Evolutionary conservation across 2,113 vertebrate genomes (phyloP).

Genomic region (Lophotis ruficrista): DNA sequence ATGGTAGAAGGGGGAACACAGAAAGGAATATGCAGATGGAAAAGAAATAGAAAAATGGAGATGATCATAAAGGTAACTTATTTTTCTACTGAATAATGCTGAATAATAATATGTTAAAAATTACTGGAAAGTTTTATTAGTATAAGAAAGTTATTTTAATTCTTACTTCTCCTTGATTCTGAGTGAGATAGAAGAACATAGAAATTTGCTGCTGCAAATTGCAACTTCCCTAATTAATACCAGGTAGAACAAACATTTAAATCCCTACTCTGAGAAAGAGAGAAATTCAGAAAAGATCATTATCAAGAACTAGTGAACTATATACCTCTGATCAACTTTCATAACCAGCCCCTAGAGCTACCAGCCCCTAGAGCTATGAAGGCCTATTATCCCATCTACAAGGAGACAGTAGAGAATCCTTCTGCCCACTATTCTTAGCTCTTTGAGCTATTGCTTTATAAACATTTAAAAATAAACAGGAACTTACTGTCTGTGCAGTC

Average conservation of each 20-base stretch:
- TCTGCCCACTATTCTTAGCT: neutral
- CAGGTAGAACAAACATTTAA: neutral
- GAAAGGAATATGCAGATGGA: neutral
- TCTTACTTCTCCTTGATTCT: neutral
- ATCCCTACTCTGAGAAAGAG: neutral
- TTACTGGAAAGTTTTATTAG: neutral
- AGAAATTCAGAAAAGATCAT: neutral
- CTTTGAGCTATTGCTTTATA: neutral
- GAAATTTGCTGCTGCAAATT: neutral
- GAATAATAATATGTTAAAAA: neutral
- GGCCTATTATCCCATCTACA: neutral
- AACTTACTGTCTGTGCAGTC: neutral
- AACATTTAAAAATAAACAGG: neutral
- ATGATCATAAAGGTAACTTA: neutral
- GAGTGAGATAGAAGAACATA: neutral
- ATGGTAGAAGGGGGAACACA: neutral
- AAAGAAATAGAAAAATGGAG: neutral
- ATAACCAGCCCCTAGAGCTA: neutral
- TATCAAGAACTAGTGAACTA: neutral
- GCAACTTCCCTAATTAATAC: neutral
- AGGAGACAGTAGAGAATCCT: neutral
- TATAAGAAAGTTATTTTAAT: neutral
- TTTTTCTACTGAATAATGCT: neutral
- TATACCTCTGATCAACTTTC: neutral
- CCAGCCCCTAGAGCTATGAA: neutral